Percentiles rank a stretch among this genome's conserved stretches.
These are phyloP conservation scores for Agelastica alni DNA, from an alignment of 2,888 invertebrate genomes.

Conservation along the genomic window DNA sequence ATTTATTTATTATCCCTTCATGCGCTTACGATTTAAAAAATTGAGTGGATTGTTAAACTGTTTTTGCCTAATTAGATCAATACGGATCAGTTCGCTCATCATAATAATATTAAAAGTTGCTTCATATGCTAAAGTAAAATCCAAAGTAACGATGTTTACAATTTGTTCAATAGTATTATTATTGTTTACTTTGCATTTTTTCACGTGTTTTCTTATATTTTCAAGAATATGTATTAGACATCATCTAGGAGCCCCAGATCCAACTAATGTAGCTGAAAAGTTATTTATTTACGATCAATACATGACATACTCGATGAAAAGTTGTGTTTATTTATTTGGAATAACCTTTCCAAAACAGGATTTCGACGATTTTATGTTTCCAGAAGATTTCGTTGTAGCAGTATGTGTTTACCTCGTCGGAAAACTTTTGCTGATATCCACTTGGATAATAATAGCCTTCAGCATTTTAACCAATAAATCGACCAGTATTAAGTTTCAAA, in stretches of 20 bases:
- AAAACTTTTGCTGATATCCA: constrained; percentile 17
- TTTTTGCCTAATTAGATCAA: background rate
- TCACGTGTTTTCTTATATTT: background rate
- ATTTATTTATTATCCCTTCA: too few relatives aligned
- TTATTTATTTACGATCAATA: too few relatives aligned
- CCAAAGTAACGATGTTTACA: background rate
- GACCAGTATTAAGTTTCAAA: constrained; percentile 52
- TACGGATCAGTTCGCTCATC: background rate
- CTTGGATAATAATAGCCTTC: constrained; percentile 15
- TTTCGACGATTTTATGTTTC: background rate
- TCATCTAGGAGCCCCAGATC: background rate
- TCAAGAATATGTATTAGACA: background rate
- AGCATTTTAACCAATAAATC: constrained; percentile 11
- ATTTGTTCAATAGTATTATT: background rate
- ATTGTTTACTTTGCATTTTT: background rate
- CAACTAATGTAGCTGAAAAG: too few relatives aligned
- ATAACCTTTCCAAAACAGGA: background rate
- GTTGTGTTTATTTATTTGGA: background rate
- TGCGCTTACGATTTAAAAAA: too few relatives aligned
- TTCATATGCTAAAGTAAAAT: background rate
- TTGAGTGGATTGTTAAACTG: background rate
- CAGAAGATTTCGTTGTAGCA: constrained; percentile 9
- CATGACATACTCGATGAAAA: background rate
- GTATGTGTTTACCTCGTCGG: constrained; percentile 10
- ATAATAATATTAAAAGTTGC: background rate